Percentiles rank a stretch among this genome's conserved stretches.
These are phyloP conservation scores for Blastobasis lacticolella DNA, from an alignment of 2,888 invertebrate species.

Conservation along the genomic window DNA sequence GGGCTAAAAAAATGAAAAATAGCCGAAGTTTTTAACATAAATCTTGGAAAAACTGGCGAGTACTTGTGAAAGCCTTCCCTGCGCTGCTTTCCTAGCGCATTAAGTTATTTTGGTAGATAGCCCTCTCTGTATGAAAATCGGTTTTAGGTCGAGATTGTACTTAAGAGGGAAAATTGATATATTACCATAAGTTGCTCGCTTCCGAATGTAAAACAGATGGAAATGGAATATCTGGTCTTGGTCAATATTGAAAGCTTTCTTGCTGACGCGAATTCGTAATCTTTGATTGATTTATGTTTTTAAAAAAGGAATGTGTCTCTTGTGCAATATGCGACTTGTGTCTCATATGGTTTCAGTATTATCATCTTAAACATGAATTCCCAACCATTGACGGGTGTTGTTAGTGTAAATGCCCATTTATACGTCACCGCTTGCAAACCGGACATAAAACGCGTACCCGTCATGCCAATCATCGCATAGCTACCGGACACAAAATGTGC, in stretches of 20 bases:
- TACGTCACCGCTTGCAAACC: too few relatives aligned
- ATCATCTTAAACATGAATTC: too few relatives aligned
- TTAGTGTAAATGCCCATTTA: too few relatives aligned
- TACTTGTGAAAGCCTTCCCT: conserved; percentile 46
- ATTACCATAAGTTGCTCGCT: conserved; percentile 1
- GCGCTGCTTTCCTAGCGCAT: conserved; percentile 25
- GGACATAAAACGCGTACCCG: too few relatives aligned
- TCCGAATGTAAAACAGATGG: background rate
- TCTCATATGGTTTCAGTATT: too few relatives aligned
- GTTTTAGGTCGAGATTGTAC: background rate
- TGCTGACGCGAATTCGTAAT: too few relatives aligned
- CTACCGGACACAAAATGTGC: too few relatives aligned
- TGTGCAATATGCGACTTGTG: too few relatives aligned
- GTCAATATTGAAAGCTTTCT: background rate
- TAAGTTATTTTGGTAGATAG: conserved; percentile 26
- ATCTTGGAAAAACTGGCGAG: conserved; percentile 59
- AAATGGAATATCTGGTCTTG: background rate
- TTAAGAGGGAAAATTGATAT: background rate
- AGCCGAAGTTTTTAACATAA: conserved; percentile 67
- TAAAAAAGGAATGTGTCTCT: too few relatives aligned
- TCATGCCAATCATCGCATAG: too few relatives aligned
- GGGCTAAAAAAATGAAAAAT: conserved; percentile 64
- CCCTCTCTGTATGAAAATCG: conserved; percentile 3
- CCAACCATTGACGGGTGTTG: too few relatives aligned
- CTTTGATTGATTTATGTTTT: too few relatives aligned